Conservation (phyloP, 2,888 invertebrate species). For the Leptinotarsa tumamoca region DNA sequence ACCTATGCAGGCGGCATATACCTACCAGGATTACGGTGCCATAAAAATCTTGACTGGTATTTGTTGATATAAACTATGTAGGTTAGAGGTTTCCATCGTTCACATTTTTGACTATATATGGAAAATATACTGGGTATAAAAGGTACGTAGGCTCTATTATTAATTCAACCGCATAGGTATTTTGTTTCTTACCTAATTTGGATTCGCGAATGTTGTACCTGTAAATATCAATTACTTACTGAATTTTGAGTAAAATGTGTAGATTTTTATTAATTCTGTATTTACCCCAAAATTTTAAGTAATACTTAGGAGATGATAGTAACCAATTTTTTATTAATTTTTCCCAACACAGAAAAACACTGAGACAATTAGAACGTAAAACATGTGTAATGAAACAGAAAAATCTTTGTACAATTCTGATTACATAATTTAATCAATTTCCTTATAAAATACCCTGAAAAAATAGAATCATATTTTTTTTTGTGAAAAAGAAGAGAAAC, state of each 20-base stretch:
- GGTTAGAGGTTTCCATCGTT: constrained; percentile 17
- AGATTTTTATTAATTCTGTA: no score
- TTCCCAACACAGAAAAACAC: no score
- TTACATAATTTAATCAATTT: no score
- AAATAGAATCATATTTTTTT: no score
- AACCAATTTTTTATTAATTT: no score
- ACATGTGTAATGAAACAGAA: no score
- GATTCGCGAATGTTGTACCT: constrained; percentile 2
- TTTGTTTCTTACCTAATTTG: constrained; percentile 15
- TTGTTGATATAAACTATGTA: constrained; percentile 16
- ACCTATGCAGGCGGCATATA: constrained; percentile 5
- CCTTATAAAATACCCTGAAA: no score
- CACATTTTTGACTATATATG: constrained; percentile 17
- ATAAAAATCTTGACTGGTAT: constrained; percentile 21
- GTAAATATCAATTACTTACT: not conserved
- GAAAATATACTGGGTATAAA: constrained; percentile 1
- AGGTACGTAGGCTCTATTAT: constrained; percentile 2
- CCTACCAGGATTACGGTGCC: not conserved
- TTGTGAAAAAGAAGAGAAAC: no score
- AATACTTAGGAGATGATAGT: no score
- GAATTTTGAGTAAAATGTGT: not conserved
- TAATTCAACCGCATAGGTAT: constrained; percentile 15
- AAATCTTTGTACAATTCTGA: no score
- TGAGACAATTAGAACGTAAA: no score
- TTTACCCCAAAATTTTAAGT: no score